Conservation (phyloP, 2,113 vertebrate genomes). For the human (Homo sapiens) region GRCh38 chr2:163027501-163028000, state of each 20-base stretch:
- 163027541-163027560: not conserved
- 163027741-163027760: not conserved
- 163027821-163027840: not conserved
- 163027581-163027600: not conserved
- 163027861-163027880: not conserved
- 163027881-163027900: not conserved
- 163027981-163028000: not conserved
- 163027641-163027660: not conserved
- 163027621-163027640: not conserved
- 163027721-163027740: not conserved
- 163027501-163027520: not conserved
- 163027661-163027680: not conserved
- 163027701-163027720: not conserved
- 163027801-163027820: not conserved
- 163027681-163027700: not conserved
- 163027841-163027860: not conserved
- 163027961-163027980: not conserved
- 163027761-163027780: not conserved
- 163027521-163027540: not conserved
- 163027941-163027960: not conserved
- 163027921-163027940: not conserved
- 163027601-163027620: not conserved
- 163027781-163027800: too few species aligned
- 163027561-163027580: not conserved
- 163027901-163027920: not conserved